Evolutionary conservation across 2,888 invertebrate species (phyloP).

Genomic region (Polymixis lichenea): DNA sequence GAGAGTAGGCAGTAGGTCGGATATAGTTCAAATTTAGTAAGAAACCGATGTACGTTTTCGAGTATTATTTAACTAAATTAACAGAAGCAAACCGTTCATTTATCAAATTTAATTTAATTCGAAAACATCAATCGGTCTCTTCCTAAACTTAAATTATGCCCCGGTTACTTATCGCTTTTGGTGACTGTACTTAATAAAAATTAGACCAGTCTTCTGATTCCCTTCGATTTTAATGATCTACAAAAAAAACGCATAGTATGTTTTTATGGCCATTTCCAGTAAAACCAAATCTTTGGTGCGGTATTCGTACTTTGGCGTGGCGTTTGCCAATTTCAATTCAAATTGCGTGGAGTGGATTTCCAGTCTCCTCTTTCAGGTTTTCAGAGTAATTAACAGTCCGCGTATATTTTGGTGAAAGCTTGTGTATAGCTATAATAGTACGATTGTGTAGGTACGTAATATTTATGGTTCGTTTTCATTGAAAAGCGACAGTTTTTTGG

Average conservation of each 20-base stretch:
- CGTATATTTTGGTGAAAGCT: slow-evolving; percentile 58
- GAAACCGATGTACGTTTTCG: too few relatives aligned
- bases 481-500: background rate
- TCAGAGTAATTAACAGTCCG: slow-evolving; percentile 73
- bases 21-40: too few relatives aligned
- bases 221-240: background rate
- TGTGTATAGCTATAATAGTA: slow-evolving; percentile 9
- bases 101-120: too few relatives aligned
- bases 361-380: slow-evolving; percentile 73
- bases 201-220: too few relatives aligned
- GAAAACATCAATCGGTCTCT: too few relatives aligned
- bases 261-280: slow-evolving; percentile 55
- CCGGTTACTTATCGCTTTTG: too few relatives aligned
- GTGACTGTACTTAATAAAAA: too few relatives aligned
- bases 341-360: slow-evolving; percentile 76
- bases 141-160: too few relatives aligned
- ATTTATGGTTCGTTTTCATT: slow-evolving; percentile 29
- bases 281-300: slow-evolving; percentile 53
- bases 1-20: too few relatives aligned
- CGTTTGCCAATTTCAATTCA: slow-evolving; percentile 80
- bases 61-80: too few relatives aligned
- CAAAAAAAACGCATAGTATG: background rate
- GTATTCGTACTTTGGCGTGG: slow-evolving; percentile 68
- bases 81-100: too few relatives aligned
- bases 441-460: background rate